Conservation (phyloP, 2,888 invertebrate species). For the Mesochorus sp. region DNA sequence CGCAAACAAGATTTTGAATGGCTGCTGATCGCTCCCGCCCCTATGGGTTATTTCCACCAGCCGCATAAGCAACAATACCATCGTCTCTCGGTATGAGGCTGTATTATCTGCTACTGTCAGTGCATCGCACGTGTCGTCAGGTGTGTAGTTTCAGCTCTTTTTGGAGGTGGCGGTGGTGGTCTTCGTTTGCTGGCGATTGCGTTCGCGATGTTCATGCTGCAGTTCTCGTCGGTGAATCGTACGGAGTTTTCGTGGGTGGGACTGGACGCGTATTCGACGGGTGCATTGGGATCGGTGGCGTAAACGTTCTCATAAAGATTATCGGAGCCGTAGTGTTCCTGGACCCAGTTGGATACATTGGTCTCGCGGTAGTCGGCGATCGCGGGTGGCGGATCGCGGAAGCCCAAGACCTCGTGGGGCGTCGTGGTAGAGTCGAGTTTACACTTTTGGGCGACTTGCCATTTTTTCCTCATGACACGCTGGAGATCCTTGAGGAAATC, state of each 20-base stretch:
- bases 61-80: slow-evolving; percentile 78
- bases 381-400: slow-evolving; percentile 90
- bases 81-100: slow-evolving; percentile 75
- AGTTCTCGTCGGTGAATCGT: slow-evolving; percentile 76
- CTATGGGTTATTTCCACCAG: slow-evolving; percentile 74
- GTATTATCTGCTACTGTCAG: slow-evolving; percentile 81
- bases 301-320: slow-evolving; percentile 91
- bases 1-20: not conserved
- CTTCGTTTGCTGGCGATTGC: slow-evolving; percentile 85
- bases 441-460: slow-evolving; percentile 96
- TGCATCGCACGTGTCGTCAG: slow-evolving; percentile 84
- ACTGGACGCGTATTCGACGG: slow-evolving; percentile 82
- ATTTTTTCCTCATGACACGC: slow-evolving; percentile 95
- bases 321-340: slow-evolving; percentile 91
- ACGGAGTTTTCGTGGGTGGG: slow-evolving; percentile 73
- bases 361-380: slow-evolving; percentile 90
- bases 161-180: slow-evolving; percentile 95
- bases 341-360: slow-evolving; percentile 95
- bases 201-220: slow-evolving; percentile 79
- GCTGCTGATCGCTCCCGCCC: not conserved
- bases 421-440: slow-evolving; percentile 93
- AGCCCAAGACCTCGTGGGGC: slow-evolving; percentile 95
- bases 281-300: slow-evolving; percentile 81
- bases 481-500: slow-evolving; percentile 95
- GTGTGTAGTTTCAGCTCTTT: slow-evolving; percentile 94